phyloP scores from a whole-genome alignment of 2,888 invertebrate genomes.

The Sarcophaga rosellei region DNA sequence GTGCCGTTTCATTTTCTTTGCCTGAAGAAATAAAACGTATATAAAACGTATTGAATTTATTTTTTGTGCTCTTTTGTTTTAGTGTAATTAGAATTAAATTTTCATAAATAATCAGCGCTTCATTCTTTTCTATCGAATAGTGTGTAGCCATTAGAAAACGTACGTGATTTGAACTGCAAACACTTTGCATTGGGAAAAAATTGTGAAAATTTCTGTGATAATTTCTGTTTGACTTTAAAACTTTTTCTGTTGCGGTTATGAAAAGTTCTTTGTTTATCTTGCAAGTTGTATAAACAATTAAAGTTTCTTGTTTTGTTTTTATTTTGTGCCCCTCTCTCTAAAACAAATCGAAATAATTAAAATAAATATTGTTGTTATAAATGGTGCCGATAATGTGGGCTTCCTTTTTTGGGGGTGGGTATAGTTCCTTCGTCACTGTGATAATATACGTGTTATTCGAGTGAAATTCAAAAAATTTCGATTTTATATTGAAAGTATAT shows the following conservation, averaged over 20 bases:
- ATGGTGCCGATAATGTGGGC: background rate
- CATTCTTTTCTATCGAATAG: background rate
- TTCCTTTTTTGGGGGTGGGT: background rate
- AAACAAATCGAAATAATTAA: conserved; percentile 6
- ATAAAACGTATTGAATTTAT: background rate
- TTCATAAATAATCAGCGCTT: background rate
- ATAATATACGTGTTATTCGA: too few species aligned
- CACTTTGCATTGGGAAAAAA: background rate
- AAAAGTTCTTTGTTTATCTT: conserved; percentile 4
- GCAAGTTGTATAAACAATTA: conserved; percentile 10
- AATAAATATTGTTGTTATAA: background rate
- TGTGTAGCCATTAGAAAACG: background rate
- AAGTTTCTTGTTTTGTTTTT: background rate
- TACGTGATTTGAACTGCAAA: background rate
- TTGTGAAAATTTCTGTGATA: background rate
- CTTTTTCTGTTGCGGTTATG: background rate
- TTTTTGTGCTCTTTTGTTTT: background rate
- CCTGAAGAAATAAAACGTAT: background rate
- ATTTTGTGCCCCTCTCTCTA: background rate
- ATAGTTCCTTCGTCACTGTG: background rate
- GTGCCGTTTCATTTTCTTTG: background rate
- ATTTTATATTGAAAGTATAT: background rate
- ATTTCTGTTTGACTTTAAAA: background rate
- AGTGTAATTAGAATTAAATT: background rate
- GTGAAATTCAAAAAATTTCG: background rate